Base-by-base conservation (phyloP, 2,113 vertebrate species). In the Brienomyrus brachyistius region DNA sequence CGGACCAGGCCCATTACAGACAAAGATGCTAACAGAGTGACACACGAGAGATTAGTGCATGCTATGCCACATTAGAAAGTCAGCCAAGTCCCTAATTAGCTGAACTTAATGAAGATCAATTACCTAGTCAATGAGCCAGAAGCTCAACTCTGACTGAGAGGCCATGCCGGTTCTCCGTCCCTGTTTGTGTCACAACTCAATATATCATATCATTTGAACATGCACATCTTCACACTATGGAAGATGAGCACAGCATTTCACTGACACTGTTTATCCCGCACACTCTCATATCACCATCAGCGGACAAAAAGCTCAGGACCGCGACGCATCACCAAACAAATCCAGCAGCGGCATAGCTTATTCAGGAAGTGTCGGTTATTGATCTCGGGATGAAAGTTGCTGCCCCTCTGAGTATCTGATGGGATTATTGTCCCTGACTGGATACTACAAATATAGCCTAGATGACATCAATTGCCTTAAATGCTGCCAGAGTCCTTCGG, bases 121-220 rank as follows among this genome's bases (percentile, higher is more conserved):
- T 88, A 89, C 82, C 27, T 89, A 70, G 88, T 91, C 92, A 94
- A 93, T 90, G 48, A 93, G 93, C 92, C 51, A 91, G n/a, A 23
- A 21, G 56, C 89, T 52, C 45, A 85, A 85, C 88, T n/a, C 51
- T 51, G 80, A 50, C 86, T 52, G 87, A 17, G 45, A 5, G 84
- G 83, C 91, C 89, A 91, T 54, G 91, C 91, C 89, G 0, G 62
- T 21, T 59, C 54, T 23, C 54, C 1, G 5, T 66, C 59, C n/a
- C 23, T 27, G 23, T 70, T 27, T 70, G 62, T 31, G n/a, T 31
- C 62, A 70, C 62, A 70, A 10, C n/a, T 70, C 54, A 21, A 23
- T 21, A 56, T 21, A 56, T 56, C 1, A 21, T 21, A 21, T 56
- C 19, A 56, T 56, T 56, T 56, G 54, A 21, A 56, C 54, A 21